Evolutionary conservation across 2,113 vertebrate genomes (phyloP).

Genomic region (Chauna torquata): DNA sequence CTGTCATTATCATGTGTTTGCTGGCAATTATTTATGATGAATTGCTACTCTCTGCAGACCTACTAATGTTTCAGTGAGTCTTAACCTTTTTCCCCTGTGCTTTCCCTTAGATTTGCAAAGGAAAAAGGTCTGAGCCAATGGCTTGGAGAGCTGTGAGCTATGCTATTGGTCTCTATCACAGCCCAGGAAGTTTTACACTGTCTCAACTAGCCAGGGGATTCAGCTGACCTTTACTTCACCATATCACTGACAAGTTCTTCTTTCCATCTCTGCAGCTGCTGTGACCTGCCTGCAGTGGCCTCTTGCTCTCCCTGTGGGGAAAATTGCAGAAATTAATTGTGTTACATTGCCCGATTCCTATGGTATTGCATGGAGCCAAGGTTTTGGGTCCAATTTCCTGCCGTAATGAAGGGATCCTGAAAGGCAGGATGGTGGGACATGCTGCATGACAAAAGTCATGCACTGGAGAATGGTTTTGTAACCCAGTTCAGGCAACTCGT

Average conservation of each 20-base stretch:
- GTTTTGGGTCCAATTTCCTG: background rate
- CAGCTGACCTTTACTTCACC: background rate
- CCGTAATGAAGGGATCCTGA: background rate
- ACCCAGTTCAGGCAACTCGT: background rate
- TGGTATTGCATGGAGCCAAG: background rate
- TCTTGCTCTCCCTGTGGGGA: background rate
- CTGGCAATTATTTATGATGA: background rate
- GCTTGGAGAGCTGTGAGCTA: background rate
- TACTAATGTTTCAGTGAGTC: background rate
- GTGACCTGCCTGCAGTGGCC: background rate
- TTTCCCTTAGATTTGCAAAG: background rate
- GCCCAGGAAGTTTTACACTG: background rate
- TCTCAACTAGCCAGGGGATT: background rate
- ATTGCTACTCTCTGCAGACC: background rate
- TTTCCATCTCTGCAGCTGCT: background rate
- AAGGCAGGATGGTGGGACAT: background rate
- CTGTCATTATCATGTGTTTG: background rate
- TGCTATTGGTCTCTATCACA: background rate
- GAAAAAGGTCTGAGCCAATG: background rate
- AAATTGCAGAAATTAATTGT: background rate
- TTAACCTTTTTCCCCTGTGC: background rate
- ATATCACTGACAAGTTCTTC: background rate
- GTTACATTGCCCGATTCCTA: background rate
- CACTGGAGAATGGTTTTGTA: background rate
- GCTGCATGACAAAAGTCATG: background rate